Evolutionary conservation across 2,888 invertebrate genomes (phyloP).

Genomic region (Smittia sp.): DNA sequence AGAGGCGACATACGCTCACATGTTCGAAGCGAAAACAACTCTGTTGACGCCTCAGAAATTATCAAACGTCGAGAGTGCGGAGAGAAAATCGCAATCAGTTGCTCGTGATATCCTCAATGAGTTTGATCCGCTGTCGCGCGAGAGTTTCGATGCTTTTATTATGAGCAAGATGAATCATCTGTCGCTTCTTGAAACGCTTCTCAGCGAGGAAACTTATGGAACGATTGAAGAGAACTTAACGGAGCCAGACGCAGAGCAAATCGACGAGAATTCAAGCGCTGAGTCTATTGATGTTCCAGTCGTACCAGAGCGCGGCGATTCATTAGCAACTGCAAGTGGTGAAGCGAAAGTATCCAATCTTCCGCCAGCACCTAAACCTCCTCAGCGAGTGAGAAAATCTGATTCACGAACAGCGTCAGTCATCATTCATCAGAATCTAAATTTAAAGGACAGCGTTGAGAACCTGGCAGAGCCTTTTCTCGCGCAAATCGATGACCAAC

Average conservation of each 20-base stretch:
- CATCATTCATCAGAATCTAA: constrained; percentile 34
- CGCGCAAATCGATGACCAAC: constrained; percentile 34
- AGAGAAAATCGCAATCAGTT: not conserved
- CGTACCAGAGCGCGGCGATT: constrained; percentile 64
- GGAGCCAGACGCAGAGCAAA: constrained; percentile 43
- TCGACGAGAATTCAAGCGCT: constrained; percentile 55
- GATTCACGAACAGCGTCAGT: constrained; percentile 12
- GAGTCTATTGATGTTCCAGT: constrained; percentile 58
- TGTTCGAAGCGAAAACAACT: constrained; percentile 49
- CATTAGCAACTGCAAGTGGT: constrained; percentile 50
- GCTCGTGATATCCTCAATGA: constrained; percentile 64
- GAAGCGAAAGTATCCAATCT: constrained; percentile 47
- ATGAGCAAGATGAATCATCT: constrained; percentile 57
- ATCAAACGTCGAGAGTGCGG: not conserved
- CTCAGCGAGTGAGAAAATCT: constrained; percentile 29
- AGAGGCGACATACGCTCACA: constrained; percentile 51
- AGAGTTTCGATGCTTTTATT: constrained; percentile 43
- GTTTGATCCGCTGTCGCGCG: constrained; percentile 63
- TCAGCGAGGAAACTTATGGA: constrained; percentile 68
- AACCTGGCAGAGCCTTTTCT: constrained; percentile 43
- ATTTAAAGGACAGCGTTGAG: constrained; percentile 43
- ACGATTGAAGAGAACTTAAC: constrained; percentile 54
- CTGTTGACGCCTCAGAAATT: not conserved
- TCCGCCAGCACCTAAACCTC: constrained; percentile 41
- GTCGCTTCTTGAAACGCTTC: constrained; percentile 63